Percentiles rank a stretch among this genome's conserved stretches.
phyloP scores from a whole-genome alignment of 2,113 vertebrate species.

The Halichoeres trimaculatus region DNA sequence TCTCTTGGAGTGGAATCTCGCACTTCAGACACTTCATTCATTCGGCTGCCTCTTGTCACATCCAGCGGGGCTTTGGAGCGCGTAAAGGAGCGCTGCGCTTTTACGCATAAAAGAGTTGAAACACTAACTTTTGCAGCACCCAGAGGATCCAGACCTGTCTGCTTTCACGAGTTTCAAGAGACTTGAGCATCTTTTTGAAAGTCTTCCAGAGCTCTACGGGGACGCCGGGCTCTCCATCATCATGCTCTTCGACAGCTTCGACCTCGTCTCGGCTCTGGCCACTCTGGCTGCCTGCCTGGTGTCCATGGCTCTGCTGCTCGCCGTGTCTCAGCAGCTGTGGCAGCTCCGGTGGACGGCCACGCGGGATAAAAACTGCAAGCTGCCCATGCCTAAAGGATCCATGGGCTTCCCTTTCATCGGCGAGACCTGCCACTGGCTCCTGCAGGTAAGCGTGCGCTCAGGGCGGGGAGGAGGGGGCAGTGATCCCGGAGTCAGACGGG shows the following conservation, averaged over 20 bases:
- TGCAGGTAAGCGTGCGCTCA: constrained; percentile 89
- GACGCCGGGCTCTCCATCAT: constrained; percentile 44
- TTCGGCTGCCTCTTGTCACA: constrained; percentile 33
- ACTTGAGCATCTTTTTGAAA: constrained; percentile 8
- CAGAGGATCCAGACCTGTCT: background rate
- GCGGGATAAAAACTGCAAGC: constrained; percentile 95
- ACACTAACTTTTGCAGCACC: background rate
- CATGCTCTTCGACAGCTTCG: constrained; percentile 94
- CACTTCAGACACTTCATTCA: constrained; percentile 59
- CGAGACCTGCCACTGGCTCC: constrained; percentile 98
- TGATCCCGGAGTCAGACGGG: constrained; percentile 9
- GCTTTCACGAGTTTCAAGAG: background rate
- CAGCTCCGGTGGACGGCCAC: constrained; percentile 95
- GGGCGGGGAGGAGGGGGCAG: constrained; percentile 9
- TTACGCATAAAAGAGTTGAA: constrained; percentile 36
- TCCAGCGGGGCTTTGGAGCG: constrained; percentile 7
- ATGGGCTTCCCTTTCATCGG: constrained; percentile 99
- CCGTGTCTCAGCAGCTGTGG: constrained; percentile 97
- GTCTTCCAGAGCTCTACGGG: constrained; percentile 23
- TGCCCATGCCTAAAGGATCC: constrained; percentile 96
- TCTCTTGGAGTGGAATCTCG: background rate
- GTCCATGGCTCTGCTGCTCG: constrained; percentile 93
- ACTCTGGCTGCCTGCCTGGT: constrained; percentile 94
- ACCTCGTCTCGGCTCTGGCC: constrained; percentile 95
- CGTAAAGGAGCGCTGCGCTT: constrained; percentile 50